A percentile compares a stretch with the other conserved stretches of the same genome.
These are phyloP conservation scores for Pissodes strobi DNA, from an alignment of 1,140 invertebrate genomes.

Conservation along the genomic window DNA sequence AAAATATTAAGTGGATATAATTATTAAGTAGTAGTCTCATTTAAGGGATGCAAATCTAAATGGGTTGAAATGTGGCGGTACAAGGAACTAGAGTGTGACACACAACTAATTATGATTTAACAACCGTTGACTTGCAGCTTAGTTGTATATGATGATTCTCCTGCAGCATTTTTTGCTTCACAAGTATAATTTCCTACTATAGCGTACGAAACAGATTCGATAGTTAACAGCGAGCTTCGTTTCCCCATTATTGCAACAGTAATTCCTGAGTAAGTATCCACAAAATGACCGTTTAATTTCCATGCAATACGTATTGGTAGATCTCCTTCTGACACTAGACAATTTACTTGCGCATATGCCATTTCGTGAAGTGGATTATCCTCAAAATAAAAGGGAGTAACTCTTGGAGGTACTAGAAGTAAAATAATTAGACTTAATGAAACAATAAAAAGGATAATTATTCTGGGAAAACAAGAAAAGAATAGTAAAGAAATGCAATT, in stretches of 20 bases:
- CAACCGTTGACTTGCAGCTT: conserved; percentile 69
- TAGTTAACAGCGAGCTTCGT: conserved; percentile 61
- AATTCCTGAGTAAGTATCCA: conserved; percentile 58
- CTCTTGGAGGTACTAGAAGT: conserved; percentile 65
- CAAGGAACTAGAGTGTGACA: too few relatives aligned
- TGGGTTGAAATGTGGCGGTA: too few relatives aligned
- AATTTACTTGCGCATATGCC: conserved; percentile 73
- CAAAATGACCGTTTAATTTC: conserved; percentile 63
- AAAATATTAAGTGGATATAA: conserved; percentile 5
- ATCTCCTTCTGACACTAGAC: conserved; percentile 73
- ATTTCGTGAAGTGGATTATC: conserved; percentile 71
- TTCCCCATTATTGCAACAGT: conserved; percentile 55
- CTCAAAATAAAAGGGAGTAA: conserved; percentile 70
- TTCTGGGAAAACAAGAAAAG: neutral
- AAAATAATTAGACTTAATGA: conserved; percentile 3
- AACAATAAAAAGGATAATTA: too few relatives aligned
- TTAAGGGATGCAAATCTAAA: too few relatives aligned
- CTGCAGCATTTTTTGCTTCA: conserved; percentile 77
- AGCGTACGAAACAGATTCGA: conserved; percentile 73
- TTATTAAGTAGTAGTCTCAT: too few relatives aligned
- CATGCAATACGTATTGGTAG: conserved; percentile 69
- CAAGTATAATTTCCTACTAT: conserved; percentile 81
- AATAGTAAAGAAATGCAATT: neutral
- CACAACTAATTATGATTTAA: conserved; percentile 2
- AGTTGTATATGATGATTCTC: conserved; percentile 69